Conservation (phyloP, 2,113 vertebrate species). For the Ptilonorhynchus violaceus region DNA sequence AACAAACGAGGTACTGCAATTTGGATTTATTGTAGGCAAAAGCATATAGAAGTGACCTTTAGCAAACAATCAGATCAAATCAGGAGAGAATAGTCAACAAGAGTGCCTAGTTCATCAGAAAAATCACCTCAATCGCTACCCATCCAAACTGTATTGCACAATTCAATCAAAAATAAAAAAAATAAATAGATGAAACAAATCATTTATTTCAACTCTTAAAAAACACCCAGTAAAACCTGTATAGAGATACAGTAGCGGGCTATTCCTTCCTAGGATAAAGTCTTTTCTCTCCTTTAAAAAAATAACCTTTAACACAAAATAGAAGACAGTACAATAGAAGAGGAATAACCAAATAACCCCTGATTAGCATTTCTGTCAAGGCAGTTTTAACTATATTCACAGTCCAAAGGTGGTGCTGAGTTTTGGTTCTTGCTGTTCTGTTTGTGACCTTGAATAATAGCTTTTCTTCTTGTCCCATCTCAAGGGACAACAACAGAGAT, state of each 20-base stretch:
- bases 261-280: slow-evolving; percentile 32
- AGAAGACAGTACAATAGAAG: slow-evolving; percentile 50
- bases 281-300: slow-evolving; percentile 54
- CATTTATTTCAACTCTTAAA: slow-evolving; percentile 59
- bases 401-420: slow-evolving; percentile 20
- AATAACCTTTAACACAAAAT: slow-evolving; percentile 65
- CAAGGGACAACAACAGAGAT: background rate
- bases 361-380: slow-evolving; percentile 27
- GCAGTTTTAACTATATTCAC: background rate
- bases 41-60: slow-evolving; percentile 71
- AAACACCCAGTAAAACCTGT: slow-evolving; percentile 39
- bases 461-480: background rate
- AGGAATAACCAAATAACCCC: slow-evolving; percentile 32
- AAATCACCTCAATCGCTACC: slow-evolving; percentile 57
- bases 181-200: slow-evolving; percentile 75
- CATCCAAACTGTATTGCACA: slow-evolving; percentile 89
- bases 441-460: background rate
- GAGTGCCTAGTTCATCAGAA: slow-evolving; percentile 61
- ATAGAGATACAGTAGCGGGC: slow-evolving; percentile 14
- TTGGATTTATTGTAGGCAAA: slow-evolving; percentile 73
- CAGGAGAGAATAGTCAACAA: slow-evolving; percentile 40
- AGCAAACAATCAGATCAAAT: slow-evolving; percentile 69
- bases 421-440: slow-evolving; percentile 8
- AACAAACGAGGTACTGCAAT: slow-evolving; percentile 82
- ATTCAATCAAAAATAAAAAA: slow-evolving; percentile 71